phyloP scores from a whole-genome alignment of 1,140 invertebrate genomes.

The Bactericera cockerelli region DNA sequence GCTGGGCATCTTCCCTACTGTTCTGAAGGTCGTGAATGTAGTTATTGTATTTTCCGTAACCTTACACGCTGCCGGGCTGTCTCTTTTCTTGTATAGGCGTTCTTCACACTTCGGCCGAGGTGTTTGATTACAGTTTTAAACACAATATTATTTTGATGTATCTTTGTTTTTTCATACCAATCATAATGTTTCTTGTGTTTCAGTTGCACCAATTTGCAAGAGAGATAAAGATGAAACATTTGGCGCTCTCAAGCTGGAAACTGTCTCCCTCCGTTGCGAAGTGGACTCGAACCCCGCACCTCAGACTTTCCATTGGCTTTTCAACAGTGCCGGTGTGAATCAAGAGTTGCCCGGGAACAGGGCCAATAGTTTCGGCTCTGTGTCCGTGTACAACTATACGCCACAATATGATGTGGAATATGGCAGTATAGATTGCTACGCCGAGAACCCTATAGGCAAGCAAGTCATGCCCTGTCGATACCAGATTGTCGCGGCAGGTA shows the following conservation, averaged over 20 bases:
- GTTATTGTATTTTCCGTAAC: too few species aligned
- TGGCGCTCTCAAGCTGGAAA: conserved; percentile 71
- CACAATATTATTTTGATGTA: too few species aligned
- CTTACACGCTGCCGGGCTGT: too few species aligned
- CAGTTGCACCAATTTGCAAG: conserved; percentile 68
- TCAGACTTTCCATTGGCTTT: conserved; percentile 70
- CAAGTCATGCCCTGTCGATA: conserved; percentile 74
- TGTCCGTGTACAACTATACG: conserved; percentile 67
- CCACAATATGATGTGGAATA: conserved; percentile 74
- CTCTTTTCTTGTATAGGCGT: too few species aligned
- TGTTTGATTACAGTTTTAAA: too few species aligned
- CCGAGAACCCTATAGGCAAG: conserved; percentile 58
- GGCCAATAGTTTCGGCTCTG: conserved; percentile 39
- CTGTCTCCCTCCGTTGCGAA: conserved; percentile 59
- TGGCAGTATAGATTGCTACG: conserved; percentile 71
- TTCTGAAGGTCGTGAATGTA: too few species aligned
- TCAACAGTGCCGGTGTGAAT: conserved; percentile 68
- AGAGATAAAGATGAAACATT: conserved; percentile 52
- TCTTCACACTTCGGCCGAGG: too few species aligned
- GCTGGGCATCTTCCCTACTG: too few species aligned
- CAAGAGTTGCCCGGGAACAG: conserved; percentile 50
- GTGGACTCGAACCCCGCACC: conserved; percentile 71
- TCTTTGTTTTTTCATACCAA: too few species aligned
- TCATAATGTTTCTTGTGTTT: conserved; percentile 18
- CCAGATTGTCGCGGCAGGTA: conserved; percentile 63